These are phyloP conservation scores for Cotesia glomerata DNA, from an alignment of 1,140 invertebrate genomes.

Conservation along the genomic window DNA sequence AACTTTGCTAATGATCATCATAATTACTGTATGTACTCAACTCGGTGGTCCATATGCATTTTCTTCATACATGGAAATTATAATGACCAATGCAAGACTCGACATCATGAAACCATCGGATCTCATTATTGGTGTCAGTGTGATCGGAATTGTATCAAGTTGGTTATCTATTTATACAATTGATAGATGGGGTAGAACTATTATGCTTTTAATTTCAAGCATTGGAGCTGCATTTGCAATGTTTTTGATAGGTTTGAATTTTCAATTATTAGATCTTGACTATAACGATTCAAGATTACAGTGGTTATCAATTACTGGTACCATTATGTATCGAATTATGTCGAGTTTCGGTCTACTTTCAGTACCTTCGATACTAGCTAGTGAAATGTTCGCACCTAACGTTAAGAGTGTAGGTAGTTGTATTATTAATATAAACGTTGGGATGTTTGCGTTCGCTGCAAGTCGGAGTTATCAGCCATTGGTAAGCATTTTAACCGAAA, in stretches of 20 bases:
- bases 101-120: constrained; percentile 57
- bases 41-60: constrained; percentile 77
- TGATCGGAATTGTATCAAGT: constrained; percentile 65
- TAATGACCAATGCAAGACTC: constrained; percentile 68
- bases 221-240: constrained; percentile 65
- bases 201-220: constrained; percentile 70
- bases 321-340: constrained; percentile 71
- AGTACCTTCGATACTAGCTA: constrained; percentile 74
- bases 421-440: constrained; percentile 73
- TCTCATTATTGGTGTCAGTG: constrained; percentile 71
- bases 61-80: constrained; percentile 76
- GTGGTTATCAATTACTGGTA: constrained; percentile 68
- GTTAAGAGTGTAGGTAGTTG: constrained; percentile 74
- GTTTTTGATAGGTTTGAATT: constrained; percentile 68
- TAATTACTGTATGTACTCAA: constrained; percentile 78
- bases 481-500: constrained; percentile 66
- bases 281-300: constrained; percentile 37
- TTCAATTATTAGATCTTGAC: constrained; percentile 64
- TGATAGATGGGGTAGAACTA: constrained; percentile 67
- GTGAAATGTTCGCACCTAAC: constrained; percentile 77
- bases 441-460: constrained; percentile 75
- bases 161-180: no score
- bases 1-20: constrained; percentile 69
- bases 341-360: constrained; percentile 74
- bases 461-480: constrained; percentile 77